Evolutionary conservation across 2,888 invertebrate species (phyloP), one percentile per base, ranked within the genome.

Genomic region (Caenorhabditis doughertyi): DNA sequence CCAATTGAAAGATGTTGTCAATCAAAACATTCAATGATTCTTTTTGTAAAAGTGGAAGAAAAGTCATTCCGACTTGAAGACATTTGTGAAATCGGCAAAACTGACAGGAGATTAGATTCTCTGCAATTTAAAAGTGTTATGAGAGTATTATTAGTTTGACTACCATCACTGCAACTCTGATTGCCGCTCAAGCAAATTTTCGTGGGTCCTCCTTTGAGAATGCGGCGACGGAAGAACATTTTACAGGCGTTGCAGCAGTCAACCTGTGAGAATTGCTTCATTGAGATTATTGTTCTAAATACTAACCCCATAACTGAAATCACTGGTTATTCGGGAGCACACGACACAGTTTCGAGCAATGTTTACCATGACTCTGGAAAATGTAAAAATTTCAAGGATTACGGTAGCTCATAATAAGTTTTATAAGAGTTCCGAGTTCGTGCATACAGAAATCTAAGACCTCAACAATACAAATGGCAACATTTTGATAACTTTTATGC

Each of bases 221-320:
- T 25, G 8, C 32, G 55, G 13, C 65, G 47, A 0, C 64, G 64
- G n/a, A 62, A 62, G 62, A 62, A 62, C 62, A 62, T 62, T 23
- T 62, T 62, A n/a, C 64, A 64, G 2, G 64, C 64, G 7, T 49
- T 49, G 13, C 64, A 64, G 23, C 47, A 49, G n/a, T 29, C 23
- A 2, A 64, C 64, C 64, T 64, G 21, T 0, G 18, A 1, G 8
- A 42, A 2, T 27, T 29, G 2, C 16, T n/a, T n/a, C 27, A 23
- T 5, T 5, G 27, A 27, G 16, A 9, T 27, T 13, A 16, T 35
- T n/a, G 7, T 35, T 16, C 11, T 18, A 18, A 18, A 47, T 23
- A 49, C 49, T n/a, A 18, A 64, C 64, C 18, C 64, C 64, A 29
- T 64, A 64, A 27, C 32, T 55, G n/a, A 55, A 55, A 16, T 55